Percentiles rank a stretch among this genome's conserved stretches.
Evolutionary conservation across 1,140 invertebrate species (phyloP).

Genomic region (Habropoda laboriosa): DNA sequence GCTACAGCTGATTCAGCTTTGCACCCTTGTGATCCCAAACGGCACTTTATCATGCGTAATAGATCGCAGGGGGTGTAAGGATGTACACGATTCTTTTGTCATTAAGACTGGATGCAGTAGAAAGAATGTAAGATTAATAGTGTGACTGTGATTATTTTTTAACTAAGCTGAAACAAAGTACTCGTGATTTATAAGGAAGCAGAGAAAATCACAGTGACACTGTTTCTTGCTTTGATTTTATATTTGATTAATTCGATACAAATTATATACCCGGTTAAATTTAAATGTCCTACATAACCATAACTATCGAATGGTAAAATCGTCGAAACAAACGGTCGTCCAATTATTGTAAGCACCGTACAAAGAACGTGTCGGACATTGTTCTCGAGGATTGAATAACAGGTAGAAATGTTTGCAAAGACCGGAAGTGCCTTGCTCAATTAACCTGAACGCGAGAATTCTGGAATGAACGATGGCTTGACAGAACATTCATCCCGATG

Average conservation of each 20-base stretch:
- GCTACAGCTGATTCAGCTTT: slow-evolving; percentile 76
- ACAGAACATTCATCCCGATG: slow-evolving; percentile 70
- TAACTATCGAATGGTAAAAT: neutral
- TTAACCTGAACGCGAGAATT: neutral
- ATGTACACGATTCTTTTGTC: neutral
- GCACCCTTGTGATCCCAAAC: slow-evolving; percentile 67
- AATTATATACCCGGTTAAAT: no score
- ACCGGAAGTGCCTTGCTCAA: neutral
- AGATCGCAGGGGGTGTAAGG: slow-evolving; percentile 23
- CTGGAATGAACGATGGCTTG: slow-evolving; percentile 12
- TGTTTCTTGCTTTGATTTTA: no score
- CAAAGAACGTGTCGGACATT: neutral
- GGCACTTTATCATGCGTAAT: slow-evolving; percentile 72
- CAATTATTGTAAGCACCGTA: neutral
- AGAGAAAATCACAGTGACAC: no score
- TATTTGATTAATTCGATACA: no score
- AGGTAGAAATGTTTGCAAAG: neutral
- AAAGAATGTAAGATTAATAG: neutral
- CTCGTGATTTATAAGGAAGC: no score
- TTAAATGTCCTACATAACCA: no score
- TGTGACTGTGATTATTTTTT: no score
- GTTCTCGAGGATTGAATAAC: neutral
- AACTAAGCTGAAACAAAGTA: no score
- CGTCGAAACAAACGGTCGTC: neutral
- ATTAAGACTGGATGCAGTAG: neutral